These are phyloP conservation scores for Scolanthus callimorphus DNA, from an alignment of 92 coral and sea anemone genomes.

Conservation along the genomic window DNA sequence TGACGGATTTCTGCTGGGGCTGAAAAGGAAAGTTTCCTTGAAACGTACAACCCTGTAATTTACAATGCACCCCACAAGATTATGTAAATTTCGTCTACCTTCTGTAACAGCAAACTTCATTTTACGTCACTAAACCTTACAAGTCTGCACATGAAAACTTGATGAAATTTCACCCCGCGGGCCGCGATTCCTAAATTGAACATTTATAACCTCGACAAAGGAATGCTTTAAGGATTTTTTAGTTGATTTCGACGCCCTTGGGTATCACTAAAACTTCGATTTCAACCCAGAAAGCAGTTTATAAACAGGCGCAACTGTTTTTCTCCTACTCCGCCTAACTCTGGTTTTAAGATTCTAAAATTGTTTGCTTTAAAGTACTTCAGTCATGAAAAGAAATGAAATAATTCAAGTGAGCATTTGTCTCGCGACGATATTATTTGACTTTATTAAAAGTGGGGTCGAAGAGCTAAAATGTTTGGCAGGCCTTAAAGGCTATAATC, in stretches of 20 bases:
- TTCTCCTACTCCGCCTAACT: conserved; percentile 7
- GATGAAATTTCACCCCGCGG: conserved; percentile 3
- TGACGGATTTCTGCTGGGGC: conserved; percentile 16
- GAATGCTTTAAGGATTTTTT: conserved; percentile 3
- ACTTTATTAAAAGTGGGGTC: not conserved
- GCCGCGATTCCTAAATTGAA: conserved; percentile 6
- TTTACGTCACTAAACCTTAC: conserved; percentile 8
- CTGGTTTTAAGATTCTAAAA: not conserved
- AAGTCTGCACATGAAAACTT: conserved; percentile 31
- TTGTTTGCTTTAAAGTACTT: not conserved
- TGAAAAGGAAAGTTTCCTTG: conserved; percentile 12
- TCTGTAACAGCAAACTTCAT: conserved; percentile 16
- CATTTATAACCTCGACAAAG: not conserved
- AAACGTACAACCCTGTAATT: conserved; percentile 32
- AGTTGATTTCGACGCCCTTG: conserved; percentile 1
- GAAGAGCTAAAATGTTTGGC: not conserved
- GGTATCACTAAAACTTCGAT: conserved; percentile 29
- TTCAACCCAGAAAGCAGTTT: conserved; percentile 38
- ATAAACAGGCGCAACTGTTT: conserved; percentile 51
- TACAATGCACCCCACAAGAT: conserved; percentile 24
- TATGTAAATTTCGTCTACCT: conserved; percentile 28
- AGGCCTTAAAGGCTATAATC: not conserved
- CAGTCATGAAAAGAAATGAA: not conserved
- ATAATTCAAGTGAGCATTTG: not conserved
- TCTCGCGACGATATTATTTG: not conserved